Evolutionary conservation across 2,888 invertebrate species (phyloP).

Genomic region (Sarcophaga subvicina): DNA sequence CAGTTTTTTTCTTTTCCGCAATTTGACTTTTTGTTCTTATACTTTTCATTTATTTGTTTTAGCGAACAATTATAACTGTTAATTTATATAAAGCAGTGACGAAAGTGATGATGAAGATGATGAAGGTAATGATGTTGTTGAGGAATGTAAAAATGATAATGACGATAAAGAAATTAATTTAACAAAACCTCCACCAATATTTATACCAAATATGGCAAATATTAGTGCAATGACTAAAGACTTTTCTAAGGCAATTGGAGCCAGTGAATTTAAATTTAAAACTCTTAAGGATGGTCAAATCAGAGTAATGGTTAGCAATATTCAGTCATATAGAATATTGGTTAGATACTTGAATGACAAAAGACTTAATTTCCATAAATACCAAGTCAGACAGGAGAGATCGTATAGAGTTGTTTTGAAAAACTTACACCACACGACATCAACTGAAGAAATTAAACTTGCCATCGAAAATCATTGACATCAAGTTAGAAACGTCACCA

Average conservation of each 20-base stretch:
- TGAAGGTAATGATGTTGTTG: too few species aligned
- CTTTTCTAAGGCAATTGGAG: slow-evolving; percentile 3
- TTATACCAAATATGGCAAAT: slow-evolving; percentile 29
- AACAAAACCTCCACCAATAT: slow-evolving; percentile 32
- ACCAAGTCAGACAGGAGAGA: not conserved
- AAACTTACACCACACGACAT: slow-evolving; percentile 53
- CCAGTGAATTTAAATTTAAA: slow-evolving; percentile 31
- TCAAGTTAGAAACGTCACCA: slow-evolving; percentile 39
- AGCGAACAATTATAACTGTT: too few species aligned
- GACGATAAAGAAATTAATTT: slow-evolving; percentile 18
- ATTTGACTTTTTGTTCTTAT: too few species aligned
- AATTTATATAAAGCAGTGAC: too few species aligned
- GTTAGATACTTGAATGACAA: slow-evolving; percentile 21
- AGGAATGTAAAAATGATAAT: not conserved
- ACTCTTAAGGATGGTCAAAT: slow-evolving; percentile 29
- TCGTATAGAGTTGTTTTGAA: slow-evolving; percentile 53
- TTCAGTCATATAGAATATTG: slow-evolving; percentile 31
- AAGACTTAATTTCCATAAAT: not conserved
- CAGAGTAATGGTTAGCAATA: slow-evolving; percentile 18
- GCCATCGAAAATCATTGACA: slow-evolving; percentile 41
- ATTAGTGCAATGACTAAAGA: slow-evolving; percentile 8
- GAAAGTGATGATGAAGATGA: too few species aligned
- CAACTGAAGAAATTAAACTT: slow-evolving; percentile 27
- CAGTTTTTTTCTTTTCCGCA: too few species aligned
- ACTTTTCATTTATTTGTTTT: too few species aligned